Evolutionary conservation across 2,113 vertebrate genomes (phyloP).

Genomic region (Sclerurus mexicanus): DNA sequence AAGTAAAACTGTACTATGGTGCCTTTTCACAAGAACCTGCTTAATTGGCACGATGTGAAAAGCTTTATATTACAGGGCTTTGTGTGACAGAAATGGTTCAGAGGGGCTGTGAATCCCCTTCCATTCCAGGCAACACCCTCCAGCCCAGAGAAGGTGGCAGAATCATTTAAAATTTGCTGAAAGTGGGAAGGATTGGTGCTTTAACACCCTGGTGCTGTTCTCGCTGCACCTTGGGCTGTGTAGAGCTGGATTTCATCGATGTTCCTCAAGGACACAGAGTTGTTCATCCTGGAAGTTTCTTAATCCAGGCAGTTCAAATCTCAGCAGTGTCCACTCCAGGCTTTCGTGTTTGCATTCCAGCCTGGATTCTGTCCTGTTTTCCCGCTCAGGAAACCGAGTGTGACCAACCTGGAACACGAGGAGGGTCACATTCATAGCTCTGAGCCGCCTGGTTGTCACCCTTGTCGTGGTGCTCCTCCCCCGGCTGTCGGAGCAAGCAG

Average conservation of each 20-base stretch:
- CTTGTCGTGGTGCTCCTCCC: background rate
- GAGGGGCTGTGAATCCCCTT: background rate
- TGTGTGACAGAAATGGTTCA: background rate
- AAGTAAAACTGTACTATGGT: background rate
- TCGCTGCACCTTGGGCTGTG: rapidly evolving
- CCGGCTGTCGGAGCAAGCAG: background rate
- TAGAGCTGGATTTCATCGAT: rapidly evolving
- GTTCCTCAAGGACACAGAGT: background rate
- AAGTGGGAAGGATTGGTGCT: background rate
- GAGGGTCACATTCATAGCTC: rapidly evolving
- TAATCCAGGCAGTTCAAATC: background rate
- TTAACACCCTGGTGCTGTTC: background rate
- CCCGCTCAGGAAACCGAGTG: rapidly evolving
- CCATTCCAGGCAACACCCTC: background rate
- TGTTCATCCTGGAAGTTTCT: background rate
- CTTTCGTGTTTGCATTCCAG: background rate
- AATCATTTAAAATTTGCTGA: background rate
- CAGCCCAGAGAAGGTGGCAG: background rate
- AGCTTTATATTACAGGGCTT: background rate
- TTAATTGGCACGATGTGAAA: background rate
- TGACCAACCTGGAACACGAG: background rate
- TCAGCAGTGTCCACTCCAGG: background rate
- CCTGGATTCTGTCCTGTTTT: background rate
- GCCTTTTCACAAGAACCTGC: background rate
- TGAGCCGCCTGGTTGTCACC: background rate